A percentile compares a stretch with the other conserved stretches of the same genome.
phyloP scores from a whole-genome alignment of 1,140 invertebrate genomes.

The Pseudachorutes palmiensis region DNA sequence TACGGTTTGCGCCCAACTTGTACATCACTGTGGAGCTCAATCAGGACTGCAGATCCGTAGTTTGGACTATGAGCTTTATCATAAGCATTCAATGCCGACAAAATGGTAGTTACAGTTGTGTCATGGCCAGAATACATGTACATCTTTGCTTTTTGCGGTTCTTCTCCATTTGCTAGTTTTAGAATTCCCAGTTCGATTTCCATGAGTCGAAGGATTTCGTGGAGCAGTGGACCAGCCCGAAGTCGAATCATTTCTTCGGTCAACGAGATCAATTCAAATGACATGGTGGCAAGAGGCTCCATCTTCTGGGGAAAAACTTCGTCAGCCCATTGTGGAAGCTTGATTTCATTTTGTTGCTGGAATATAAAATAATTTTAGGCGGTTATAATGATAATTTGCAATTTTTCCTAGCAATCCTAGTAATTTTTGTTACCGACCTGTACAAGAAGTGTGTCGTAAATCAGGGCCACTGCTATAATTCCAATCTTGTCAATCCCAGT shows the following conservation, averaged over 20 bases:
- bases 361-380: conserved; percentile 13
- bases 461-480: conserved; percentile 59
- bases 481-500: conserved; percentile 57
- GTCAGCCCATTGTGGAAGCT: conserved; percentile 62
- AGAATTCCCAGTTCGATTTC: conserved; percentile 13
- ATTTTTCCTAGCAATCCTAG: background rate
- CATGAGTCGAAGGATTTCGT: conserved; percentile 39
- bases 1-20: too few relatives aligned
- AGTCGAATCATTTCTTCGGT: conserved; percentile 60
- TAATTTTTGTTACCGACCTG: conserved; percentile 45
- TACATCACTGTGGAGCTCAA: conserved; percentile 31
- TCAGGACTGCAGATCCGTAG: conserved; percentile 13
- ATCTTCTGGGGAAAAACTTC: conserved; percentile 46
- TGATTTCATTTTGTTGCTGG: conserved; percentile 55
- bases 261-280: conserved; percentile 60
- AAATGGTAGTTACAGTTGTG: conserved; percentile 43
- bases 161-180: conserved; percentile 7
- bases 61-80: conserved; percentile 41
- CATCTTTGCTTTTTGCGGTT: conserved; percentile 33
- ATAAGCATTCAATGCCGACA: conserved; percentile 43
- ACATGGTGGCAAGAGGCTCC: conserved; percentile 5
- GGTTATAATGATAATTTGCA: too few relatives aligned
- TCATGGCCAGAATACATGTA: conserved; percentile 44
- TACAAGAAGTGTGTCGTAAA: conserved; percentile 65
- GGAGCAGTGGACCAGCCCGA: conserved; percentile 52